Evolutionary conservation across 2,888 invertebrate species (phyloP).

Genomic region (Chrysolina americana): DNA sequence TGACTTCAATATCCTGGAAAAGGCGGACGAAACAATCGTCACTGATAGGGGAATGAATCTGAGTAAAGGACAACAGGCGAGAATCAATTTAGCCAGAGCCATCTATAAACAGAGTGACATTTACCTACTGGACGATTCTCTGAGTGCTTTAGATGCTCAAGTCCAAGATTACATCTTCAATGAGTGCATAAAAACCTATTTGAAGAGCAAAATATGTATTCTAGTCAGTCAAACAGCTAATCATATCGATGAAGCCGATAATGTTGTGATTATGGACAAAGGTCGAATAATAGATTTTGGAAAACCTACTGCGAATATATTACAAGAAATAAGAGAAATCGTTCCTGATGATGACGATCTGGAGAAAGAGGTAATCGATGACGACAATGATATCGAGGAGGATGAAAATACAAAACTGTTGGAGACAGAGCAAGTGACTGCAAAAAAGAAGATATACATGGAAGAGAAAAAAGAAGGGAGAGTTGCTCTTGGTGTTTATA

Average conservation of each 20-base stretch:
- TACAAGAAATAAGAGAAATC: conserved; percentile 80
- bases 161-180: conserved; percentile 89
- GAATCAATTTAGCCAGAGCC: conserved; percentile 88
- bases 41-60: conserved; percentile 82
- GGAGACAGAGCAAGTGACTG: conserved; percentile 38
- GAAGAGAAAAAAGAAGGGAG: conserved; percentile 61
- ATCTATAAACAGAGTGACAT: conserved; percentile 84
- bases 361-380: conserved; percentile 65
- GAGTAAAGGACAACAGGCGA: conserved; percentile 87
- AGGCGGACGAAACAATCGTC: conserved; percentile 85
- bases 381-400: conserved; percentile 44
- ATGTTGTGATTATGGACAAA: conserved; percentile 62
- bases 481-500: conserved; percentile 59
- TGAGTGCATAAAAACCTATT: conserved; percentile 76
- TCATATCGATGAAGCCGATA: conserved; percentile 72
- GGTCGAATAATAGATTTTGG: conserved; percentile 74
- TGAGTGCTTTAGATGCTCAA: conserved; percentile 90
- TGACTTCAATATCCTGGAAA: conserved; percentile 80
- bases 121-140: conserved; percentile 88
- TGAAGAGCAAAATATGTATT: conserved; percentile 78
- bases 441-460: conserved; percentile 53
- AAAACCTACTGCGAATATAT: conserved; percentile 78
- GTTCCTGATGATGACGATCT: conserved; percentile 48
- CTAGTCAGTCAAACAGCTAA: conserved; percentile 82
- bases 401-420: conserved; percentile 57